Percentiles rank a stretch among this genome's conserved stretches.
phyloP scores from a whole-genome alignment of 2,113 vertebrate species.

The Protobothrops flavoviridis region DNA sequence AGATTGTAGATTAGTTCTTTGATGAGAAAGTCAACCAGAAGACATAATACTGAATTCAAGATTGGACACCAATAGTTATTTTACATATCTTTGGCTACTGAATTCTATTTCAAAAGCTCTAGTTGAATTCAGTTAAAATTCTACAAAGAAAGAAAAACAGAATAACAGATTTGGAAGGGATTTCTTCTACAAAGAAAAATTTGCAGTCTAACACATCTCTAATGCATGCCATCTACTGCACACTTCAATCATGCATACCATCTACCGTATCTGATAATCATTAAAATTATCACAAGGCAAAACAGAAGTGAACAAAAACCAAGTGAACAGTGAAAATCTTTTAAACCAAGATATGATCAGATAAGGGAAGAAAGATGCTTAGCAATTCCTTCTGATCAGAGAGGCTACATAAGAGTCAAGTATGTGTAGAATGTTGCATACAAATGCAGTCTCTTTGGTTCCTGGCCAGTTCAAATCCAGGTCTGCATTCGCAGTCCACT shows the following conservation, averaged over 20 bases:
- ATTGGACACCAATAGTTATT: not conserved
- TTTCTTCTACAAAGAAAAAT: not conserved
- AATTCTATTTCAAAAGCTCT: not conserved
- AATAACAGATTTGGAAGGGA: not conserved
- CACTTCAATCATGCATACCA: not conserved
- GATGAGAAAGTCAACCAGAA: not conserved
- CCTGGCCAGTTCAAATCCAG: slow-evolving; percentile 91
- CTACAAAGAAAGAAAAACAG: not conserved
- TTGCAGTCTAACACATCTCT: not conserved
- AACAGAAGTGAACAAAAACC: not conserved
- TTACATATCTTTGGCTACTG: not conserved
- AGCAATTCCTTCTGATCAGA: not conserved
- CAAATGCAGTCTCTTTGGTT: slow-evolving; percentile 92
- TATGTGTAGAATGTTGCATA: slow-evolving; percentile 71
- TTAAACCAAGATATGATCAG: not conserved
- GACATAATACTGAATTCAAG: not conserved
- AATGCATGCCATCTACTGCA: not conserved
- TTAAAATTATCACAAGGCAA: not conserved
- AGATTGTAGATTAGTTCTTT: not conserved
- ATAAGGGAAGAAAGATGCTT: not conserved
- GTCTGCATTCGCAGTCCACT: slow-evolving; percentile 92
- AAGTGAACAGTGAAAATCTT: not conserved
- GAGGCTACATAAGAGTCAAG: not conserved
- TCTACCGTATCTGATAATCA: not conserved
- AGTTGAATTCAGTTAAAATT: not conserved